Conservation (phyloP, 2,888 invertebrate species). For the Morpho helenor region DNA sequence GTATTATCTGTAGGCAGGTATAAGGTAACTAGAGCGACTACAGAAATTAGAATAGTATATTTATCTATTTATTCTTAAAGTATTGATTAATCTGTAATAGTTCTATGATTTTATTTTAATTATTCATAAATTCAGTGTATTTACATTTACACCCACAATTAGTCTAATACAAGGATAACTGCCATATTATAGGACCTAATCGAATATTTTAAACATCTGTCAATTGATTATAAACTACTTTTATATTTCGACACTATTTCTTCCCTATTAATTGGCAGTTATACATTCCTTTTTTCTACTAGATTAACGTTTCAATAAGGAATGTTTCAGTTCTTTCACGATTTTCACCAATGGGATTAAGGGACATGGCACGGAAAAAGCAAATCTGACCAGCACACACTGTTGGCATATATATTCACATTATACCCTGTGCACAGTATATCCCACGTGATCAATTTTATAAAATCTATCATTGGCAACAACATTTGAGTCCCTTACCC, state of each 20-base stretch:
- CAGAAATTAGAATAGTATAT: conserved; percentile 69
- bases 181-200: conserved; percentile 50
- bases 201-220: conserved; percentile 21
- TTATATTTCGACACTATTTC: conserved; percentile 15
- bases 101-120: conserved; percentile 70
- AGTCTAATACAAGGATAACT: conserved; percentile 59
- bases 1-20: conserved; percentile 49
- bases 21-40: conserved; percentile 63
- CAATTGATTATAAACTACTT: conserved; percentile 19
- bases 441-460: conserved; percentile 66
- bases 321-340: conserved; percentile 70
- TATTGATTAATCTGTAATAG: conserved; percentile 75
- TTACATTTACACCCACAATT: conserved; percentile 66
- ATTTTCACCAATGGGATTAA: conserved; percentile 50
- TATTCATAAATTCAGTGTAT: conserved; percentile 69
- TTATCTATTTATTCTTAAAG: conserved; percentile 66
- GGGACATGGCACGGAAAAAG: conserved; percentile 67
- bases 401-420: conserved; percentile 58
- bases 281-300: conserved; percentile 45
- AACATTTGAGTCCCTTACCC: conserved; percentile 71
- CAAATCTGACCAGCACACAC: conserved; percentile 37
- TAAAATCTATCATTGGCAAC: conserved; percentile 67
- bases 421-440: conserved; percentile 75
- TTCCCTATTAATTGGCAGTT: conserved; percentile 61
- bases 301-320: conserved; percentile 60